A percentile compares a stretch with the other conserved stretches of the same genome.
These are phyloP conservation scores for Prolemur simus DNA, from an alignment of 2,113 vertebrate species.

Conservation along the genomic window DNA sequence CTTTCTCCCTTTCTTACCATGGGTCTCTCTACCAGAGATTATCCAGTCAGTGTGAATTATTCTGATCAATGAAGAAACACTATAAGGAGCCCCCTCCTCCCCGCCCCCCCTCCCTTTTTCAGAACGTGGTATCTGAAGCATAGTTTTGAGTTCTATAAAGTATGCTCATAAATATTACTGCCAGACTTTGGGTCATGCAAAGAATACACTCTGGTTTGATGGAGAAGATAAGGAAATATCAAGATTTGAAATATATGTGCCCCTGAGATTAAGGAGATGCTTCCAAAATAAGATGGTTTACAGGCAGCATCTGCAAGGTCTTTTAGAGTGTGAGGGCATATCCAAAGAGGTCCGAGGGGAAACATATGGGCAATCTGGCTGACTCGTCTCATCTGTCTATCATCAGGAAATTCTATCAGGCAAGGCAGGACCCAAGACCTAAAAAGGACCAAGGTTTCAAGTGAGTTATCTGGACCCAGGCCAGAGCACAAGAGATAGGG, in stretches of 20 bases:
- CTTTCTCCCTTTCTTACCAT: not conserved
- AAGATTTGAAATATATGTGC: not conserved
- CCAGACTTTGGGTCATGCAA: not conserved
- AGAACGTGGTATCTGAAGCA: not conserved
- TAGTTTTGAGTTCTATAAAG: constrained; percentile 10
- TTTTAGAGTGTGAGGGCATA: not conserved
- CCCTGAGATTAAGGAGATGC: not conserved
- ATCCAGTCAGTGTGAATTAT: not conserved
- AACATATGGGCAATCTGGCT: not conserved
- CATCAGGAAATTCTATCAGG: not conserved
- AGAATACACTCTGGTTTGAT: not conserved
- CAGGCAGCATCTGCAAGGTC: not conserved
- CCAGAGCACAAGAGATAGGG: not conserved
- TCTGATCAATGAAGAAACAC: not conserved
- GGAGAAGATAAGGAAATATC: not conserved
- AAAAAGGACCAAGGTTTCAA: not conserved
- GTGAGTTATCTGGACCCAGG: not conserved
- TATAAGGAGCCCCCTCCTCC: not conserved
- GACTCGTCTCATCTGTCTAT: not conserved
- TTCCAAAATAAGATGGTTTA: not conserved
- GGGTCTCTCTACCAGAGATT: not conserved
- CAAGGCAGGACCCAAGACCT: not conserved
- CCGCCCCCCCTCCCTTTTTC: not conserved
- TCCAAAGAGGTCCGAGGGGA: not conserved
- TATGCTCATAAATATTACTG: not conserved